Percentiles rank a stretch among this genome's conserved stretches.
Evolutionary conservation across 2,113 vertebrate species (phyloP).

Genomic region (Tamias sibiricus): DNA sequence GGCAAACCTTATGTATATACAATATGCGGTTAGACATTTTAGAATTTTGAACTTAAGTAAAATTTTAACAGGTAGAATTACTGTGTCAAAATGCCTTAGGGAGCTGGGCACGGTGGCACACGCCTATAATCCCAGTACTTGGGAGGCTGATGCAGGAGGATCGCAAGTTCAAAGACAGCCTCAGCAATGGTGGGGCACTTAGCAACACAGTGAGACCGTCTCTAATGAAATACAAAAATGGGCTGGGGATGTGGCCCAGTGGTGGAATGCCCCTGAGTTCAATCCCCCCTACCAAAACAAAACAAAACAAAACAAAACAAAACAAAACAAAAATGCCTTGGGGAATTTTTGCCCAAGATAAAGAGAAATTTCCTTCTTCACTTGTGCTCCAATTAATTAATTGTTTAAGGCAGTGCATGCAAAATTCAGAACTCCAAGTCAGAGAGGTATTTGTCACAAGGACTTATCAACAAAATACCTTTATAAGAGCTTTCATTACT

Average conservation of each 20-base stretch:
- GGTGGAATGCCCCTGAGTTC: too few species aligned
- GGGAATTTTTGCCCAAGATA: not conserved
- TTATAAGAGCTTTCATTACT: not conserved
- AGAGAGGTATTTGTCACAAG: not conserved
- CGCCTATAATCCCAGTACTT: too few species aligned
- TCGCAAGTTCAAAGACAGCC: too few species aligned
- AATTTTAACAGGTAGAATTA: not conserved
- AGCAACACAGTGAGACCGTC: too few species aligned
- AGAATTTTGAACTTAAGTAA: conserved; percentile 19
- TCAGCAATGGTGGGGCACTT: too few species aligned
- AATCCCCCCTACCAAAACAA: too few species aligned
- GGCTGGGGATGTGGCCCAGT: too few species aligned
- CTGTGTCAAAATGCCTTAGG: not conserved
- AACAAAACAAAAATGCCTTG: conserved; percentile 1
- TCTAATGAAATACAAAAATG: too few species aligned
- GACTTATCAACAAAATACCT: not conserved
- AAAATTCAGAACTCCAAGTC: not conserved
- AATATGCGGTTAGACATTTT: not conserved
- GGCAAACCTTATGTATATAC: not conserved
- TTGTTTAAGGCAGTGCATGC: not conserved
- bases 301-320: too few species aligned
- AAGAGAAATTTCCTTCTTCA: not conserved
- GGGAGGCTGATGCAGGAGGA: too few species aligned
- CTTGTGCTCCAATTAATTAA: not conserved
- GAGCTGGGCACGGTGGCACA: too few species aligned